Percentiles rank a stretch among this genome's conserved stretches.
Conservation (phyloP, 2,113 vertebrate species). For the Candoia aspera region DNA sequence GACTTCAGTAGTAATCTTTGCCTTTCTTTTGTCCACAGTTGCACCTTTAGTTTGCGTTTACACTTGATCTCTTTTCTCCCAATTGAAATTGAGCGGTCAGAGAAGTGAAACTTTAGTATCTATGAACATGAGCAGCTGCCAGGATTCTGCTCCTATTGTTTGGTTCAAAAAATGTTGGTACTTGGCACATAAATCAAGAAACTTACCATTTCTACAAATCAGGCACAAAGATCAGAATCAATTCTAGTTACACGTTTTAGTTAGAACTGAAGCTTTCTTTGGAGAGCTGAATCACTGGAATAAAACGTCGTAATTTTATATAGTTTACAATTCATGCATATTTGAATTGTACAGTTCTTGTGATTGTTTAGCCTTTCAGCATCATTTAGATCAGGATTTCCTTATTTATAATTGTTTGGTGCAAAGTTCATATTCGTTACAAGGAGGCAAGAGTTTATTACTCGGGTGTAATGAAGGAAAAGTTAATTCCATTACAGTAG, state of each 20-base stretch:
- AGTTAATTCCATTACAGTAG: background rate
- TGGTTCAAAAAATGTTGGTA: background rate
- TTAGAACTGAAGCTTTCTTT: constrained; percentile 9
- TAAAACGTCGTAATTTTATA: constrained; percentile 7
- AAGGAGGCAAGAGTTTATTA: background rate
- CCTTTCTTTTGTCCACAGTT: background rate
- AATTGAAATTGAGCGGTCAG: background rate
- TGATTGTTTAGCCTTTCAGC: background rate
- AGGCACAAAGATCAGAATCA: background rate
- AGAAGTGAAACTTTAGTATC: background rate
- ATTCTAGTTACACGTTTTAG: constrained; percentile 14
- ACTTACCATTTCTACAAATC: background rate
- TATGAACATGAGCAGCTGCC: background rate
- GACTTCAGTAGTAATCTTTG: background rate
- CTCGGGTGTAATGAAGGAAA: background rate
- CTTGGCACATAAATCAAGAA: background rate
- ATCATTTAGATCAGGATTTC: background rate
- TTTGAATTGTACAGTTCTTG: constrained; percentile 59
- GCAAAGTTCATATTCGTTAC: background rate
- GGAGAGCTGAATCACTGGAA: constrained; percentile 1
- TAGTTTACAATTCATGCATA: background rate
- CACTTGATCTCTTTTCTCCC: background rate
- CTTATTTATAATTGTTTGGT: background rate
- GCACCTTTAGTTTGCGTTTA: background rate
- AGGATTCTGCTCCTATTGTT: background rate